Conservation (phyloP, 2,797 vertebrate species). For the Sylvilagus floridanus region DNA sequence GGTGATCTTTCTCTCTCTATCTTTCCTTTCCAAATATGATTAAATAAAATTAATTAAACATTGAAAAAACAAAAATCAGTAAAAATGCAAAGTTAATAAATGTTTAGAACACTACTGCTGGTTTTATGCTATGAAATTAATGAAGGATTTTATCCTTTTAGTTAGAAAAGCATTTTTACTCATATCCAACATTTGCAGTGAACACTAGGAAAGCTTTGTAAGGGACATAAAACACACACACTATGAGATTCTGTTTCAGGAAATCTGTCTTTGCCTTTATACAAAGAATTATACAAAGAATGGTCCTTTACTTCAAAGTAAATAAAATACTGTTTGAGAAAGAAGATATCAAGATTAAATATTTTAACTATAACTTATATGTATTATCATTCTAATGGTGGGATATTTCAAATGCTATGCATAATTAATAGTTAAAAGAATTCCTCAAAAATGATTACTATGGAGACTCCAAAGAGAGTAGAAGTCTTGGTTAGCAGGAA, state of each 20-base stretch:
- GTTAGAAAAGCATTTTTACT: neutral
- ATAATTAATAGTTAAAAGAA: neutral
- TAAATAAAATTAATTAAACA: neutral
- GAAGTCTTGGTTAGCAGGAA: neutral
- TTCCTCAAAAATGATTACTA: neutral
- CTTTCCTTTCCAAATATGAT: too few relatives aligned
- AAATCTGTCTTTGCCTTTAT: neutral
- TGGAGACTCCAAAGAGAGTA: neutral
- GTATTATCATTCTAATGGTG: neutral
- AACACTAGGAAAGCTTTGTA: neutral
- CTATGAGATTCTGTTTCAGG: neutral
- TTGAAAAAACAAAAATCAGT: too few relatives aligned
- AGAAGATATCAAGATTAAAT: neutral
- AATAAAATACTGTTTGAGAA: neutral
- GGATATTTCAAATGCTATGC: neutral
- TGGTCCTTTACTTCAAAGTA: neutral
- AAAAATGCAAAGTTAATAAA: too few relatives aligned
- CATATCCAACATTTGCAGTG: neutral
- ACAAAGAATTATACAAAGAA: neutral
- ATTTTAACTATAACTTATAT: neutral
- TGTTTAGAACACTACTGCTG: neutral
- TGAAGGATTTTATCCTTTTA: neutral
- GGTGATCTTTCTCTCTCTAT: too few relatives aligned
- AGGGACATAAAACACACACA: neutral
- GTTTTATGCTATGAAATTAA: neutral